These are phyloP conservation scores for Platycheirus albimanus DNA, from an alignment of 2,888 invertebrate species.

Conservation along the genomic window DNA sequence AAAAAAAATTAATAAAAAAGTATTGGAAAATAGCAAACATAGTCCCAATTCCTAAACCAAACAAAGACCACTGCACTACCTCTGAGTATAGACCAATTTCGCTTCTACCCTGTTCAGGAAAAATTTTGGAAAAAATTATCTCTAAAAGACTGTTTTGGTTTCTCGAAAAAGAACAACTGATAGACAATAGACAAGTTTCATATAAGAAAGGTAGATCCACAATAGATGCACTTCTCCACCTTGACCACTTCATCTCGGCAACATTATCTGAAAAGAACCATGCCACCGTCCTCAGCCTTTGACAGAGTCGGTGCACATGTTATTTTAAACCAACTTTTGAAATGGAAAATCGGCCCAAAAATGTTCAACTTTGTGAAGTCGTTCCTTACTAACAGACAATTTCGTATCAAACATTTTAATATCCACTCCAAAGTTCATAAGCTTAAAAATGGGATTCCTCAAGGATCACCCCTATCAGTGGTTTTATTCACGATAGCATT, in stretches of 20 bases:
- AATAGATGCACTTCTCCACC: too few relatives aligned
- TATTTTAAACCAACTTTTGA: neutral
- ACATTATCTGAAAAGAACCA: neutral
- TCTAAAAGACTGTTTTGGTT: constrained; percentile 9
- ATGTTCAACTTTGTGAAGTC: neutral
- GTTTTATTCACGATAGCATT: too few relatives aligned
- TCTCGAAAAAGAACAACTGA: neutral
- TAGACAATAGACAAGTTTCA: constrained; percentile 6
- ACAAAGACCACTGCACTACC: neutral
- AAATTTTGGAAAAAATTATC: constrained; percentile 6
- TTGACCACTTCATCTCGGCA: neutral
- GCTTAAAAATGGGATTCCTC: too few relatives aligned
- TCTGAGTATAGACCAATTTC: constrained; percentile 9
- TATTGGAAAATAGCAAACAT: constrained; percentile 11
- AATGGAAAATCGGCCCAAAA: constrained; percentile 16
- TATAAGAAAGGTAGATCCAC: neutral
- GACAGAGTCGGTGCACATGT: constrained; percentile 14
- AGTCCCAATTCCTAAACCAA: constrained; percentile 13
- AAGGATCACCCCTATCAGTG: too few relatives aligned
- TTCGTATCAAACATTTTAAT: too few relatives aligned
- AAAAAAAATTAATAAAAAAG: too few relatives aligned
- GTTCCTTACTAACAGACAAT: too few relatives aligned
- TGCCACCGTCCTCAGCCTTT: neutral
- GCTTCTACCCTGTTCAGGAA: constrained; percentile 8
- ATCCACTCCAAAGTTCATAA: too few relatives aligned